Evolutionary conservation across 1,140 invertebrate species (phyloP).

Genomic region (Charaxes varanes): DNA sequence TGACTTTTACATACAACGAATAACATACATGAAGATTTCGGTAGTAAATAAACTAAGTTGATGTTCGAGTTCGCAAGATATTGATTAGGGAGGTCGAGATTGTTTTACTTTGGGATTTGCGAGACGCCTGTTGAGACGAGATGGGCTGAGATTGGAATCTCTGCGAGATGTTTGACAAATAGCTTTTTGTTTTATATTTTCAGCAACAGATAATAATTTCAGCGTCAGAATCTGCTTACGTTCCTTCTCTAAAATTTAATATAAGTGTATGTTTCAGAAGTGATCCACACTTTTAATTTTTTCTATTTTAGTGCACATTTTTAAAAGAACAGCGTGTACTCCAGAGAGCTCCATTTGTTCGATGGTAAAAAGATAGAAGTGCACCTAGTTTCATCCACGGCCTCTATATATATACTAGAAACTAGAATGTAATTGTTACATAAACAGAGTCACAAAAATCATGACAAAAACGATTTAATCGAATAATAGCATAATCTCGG

Average conservation of each 20-base stretch:
- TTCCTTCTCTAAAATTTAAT: too few species aligned
- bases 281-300: too few species aligned
- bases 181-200: background rate
- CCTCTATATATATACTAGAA: too few species aligned
- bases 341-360: too few species aligned
- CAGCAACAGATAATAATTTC: too few species aligned
- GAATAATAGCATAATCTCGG: slow-evolving; percentile 6
- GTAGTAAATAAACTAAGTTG: slow-evolving; percentile 15
- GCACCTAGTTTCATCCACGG: too few species aligned
- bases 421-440: too few species aligned
- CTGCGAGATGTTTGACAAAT: background rate
- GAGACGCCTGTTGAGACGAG: background rate
- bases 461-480: slow-evolving; percentile 1
- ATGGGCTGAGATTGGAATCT: slow-evolving; percentile 4
- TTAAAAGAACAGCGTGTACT: too few species aligned
- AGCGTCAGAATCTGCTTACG: too few species aligned
- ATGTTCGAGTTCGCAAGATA: slow-evolving; percentile 7
- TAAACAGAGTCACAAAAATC: background rate
- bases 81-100: slow-evolving; percentile 9
- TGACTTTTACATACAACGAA: slow-evolving; percentile 19
- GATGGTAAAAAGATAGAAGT: too few species aligned
- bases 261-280: too few species aligned
- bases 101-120: slow-evolving; percentile 10
- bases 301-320: too few species aligned
- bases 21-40: slow-evolving; percentile 12